Conservation (phyloP, 2,113 vertebrate genomes). For the Prolemur simus region DNA sequence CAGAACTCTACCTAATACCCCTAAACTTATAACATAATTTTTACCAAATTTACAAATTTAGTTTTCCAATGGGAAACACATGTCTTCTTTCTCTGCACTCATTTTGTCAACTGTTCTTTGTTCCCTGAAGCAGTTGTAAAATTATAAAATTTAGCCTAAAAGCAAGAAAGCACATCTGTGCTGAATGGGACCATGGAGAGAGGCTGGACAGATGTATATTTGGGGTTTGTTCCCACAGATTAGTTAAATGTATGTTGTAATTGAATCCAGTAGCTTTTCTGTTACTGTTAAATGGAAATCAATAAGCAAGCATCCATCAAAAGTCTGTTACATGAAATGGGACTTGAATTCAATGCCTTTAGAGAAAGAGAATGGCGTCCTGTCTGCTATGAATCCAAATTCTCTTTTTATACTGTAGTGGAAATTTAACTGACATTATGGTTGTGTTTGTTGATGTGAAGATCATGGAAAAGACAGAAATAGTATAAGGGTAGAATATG, state of each 20-base stretch:
- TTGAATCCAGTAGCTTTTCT: slow-evolving; percentile 50
- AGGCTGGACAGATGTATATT: not conserved
- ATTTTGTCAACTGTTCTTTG: slow-evolving; percentile 14
- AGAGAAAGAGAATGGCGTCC: not conserved
- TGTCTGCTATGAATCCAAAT: not conserved
- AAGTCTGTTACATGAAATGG: not conserved
- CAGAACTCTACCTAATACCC: not conserved
- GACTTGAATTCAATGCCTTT: not conserved
- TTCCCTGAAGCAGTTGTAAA: slow-evolving; percentile 45
- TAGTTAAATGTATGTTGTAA: slow-evolving; percentile 45
- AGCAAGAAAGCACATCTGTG: slow-evolving; percentile 45
- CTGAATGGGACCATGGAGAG: not conserved
- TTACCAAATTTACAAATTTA: slow-evolving; percentile 42
- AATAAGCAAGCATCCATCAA: not conserved
- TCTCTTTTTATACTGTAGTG: not conserved
- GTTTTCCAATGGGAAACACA: slow-evolving; percentile 39
- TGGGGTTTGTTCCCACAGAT: slow-evolving; percentile 32
- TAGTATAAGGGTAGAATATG: not conserved
- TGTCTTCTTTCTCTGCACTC: not conserved
- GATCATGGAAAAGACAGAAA: not conserved
- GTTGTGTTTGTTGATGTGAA: not conserved
- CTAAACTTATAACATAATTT: slow-evolving; percentile 9
- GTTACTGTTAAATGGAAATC: slow-evolving; percentile 35
- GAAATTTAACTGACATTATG: not conserved
- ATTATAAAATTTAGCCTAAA: slow-evolving; percentile 25